Percentiles rank a stretch among this genome's conserved stretches.
Conservation (phyloP, 1,140 invertebrate genomes). For the Orius insidiosus region DNA sequence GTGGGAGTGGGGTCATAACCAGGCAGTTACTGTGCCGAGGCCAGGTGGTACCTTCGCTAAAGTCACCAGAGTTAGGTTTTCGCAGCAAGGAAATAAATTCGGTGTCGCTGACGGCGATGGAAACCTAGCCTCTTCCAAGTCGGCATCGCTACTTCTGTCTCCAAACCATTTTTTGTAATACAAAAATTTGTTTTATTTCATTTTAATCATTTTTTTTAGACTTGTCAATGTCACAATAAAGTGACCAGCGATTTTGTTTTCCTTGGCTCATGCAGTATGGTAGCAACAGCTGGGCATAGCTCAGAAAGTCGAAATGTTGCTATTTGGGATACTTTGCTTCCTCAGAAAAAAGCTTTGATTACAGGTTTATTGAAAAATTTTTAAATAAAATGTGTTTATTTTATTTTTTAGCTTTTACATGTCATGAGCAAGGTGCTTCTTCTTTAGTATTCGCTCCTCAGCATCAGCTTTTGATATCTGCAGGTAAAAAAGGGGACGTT, state of each 20-base stretch:
- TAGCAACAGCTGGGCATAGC: slow-evolving; percentile 94
- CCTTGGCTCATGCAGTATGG: slow-evolving; percentile 87
- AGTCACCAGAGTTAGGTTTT: slow-evolving; percentile 88
- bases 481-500: slow-evolving; percentile 89
- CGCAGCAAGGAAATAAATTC: slow-evolving; percentile 95
- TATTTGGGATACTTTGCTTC: slow-evolving; percentile 95
- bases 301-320: slow-evolving; percentile 95
- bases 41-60: slow-evolving; percentile 85
- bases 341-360: slow-evolving; percentile 81
- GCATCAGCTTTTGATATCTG: slow-evolving; percentile 80
- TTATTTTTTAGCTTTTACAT: slow-evolving; percentile 54
- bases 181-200: not conserved
- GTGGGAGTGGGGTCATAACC: slow-evolving; percentile 94
- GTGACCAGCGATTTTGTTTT: slow-evolving; percentile 95
- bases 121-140: slow-evolving; percentile 81
- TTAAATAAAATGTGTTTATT: not conserved
- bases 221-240: slow-evolving; percentile 91
- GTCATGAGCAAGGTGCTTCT: slow-evolving; percentile 80
- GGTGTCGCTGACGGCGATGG: slow-evolving; percentile 86
- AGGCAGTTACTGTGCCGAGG: slow-evolving; percentile 73
- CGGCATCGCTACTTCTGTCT: slow-evolving; percentile 61
- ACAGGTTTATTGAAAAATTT: slow-evolving; percentile 37
- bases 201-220: slow-evolving; percentile 40
- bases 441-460: slow-evolving; percentile 82
- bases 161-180: slow-evolving; percentile 85